phyloP scores from a whole-genome alignment of 2,113 vertebrate species.

The Hyla sarda region DNA sequence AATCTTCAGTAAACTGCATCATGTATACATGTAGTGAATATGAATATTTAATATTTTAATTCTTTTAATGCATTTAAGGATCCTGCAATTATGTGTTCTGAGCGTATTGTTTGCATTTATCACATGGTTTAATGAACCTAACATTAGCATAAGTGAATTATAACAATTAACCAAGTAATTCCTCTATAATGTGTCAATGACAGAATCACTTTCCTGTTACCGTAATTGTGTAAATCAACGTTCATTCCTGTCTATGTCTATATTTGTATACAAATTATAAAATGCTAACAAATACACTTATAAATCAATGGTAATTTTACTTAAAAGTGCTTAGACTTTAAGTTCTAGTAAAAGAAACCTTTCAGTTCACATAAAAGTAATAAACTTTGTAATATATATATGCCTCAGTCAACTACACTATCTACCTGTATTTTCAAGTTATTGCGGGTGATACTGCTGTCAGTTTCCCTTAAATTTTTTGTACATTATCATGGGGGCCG shows the following conservation, averaged over 20 bases:
- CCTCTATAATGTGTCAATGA: not conserved
- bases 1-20: constrained; percentile 39
- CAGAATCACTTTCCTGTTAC: not conserved
- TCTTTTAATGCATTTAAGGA: constrained; percentile 45
- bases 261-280: not conserved
- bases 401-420: too few relatives aligned
- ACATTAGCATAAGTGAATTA: constrained; percentile 24
- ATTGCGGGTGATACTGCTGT: too few relatives aligned
- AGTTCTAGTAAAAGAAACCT: too few relatives aligned
- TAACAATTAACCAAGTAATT: constrained; percentile 19
- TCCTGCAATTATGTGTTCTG: constrained; percentile 33
- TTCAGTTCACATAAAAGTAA: too few relatives aligned
- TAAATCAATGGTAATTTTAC: not conserved
- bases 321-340: not conserved
- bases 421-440: too few relatives aligned
- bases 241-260: not conserved
- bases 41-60: constrained; percentile 56
- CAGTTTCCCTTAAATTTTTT: too few relatives aligned
- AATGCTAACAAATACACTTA: not conserved
- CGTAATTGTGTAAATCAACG: not conserved
- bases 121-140: constrained; percentile 20
- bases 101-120: constrained; percentile 36
- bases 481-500: too few relatives aligned
- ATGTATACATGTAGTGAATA: constrained; percentile 24
- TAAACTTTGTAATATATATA: too few relatives aligned